phyloP scores from a whole-genome alignment of 2,888 invertebrate species.

The Cataglyphis rosenhaueri region DNA sequence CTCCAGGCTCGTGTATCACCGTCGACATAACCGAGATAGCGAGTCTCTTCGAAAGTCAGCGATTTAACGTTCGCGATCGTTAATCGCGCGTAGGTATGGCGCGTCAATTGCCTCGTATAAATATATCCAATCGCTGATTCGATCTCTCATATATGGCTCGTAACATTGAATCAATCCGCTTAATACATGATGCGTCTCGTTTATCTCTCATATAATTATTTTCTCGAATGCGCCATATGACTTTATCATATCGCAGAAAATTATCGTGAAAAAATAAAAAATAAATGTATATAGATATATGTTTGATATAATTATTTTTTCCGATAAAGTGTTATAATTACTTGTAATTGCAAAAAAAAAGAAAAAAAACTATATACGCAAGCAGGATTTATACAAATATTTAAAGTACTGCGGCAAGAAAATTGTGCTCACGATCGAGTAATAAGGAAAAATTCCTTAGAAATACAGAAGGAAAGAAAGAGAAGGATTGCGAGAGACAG shows the following conservation, averaged over 20 bases:
- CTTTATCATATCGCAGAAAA: conserved; percentile 24
- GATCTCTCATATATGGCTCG: conserved; percentile 36
- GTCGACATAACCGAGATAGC: conserved; percentile 71
- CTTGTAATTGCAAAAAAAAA: not conserved
- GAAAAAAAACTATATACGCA: no score
- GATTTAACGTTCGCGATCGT: conserved; percentile 71
- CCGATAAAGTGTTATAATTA: not conserved
- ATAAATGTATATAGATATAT: not conserved
- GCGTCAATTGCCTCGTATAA: conserved; percentile 58
- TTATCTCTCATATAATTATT: conserved; percentile 21
- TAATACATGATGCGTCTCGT: conserved; percentile 17
- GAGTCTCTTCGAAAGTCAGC: conserved; percentile 71
- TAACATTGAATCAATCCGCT: conserved; percentile 46
- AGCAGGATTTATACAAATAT: not conserved
- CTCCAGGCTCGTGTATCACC: conserved; percentile 75
- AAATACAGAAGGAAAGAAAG: not conserved
- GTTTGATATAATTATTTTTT: not conserved
- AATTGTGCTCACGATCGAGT: not conserved
- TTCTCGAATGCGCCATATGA: not conserved
- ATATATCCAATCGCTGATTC: conserved; percentile 50
- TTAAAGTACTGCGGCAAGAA: not conserved
- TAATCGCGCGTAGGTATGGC: conserved; percentile 66
- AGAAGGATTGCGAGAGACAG: conserved; percentile 3
- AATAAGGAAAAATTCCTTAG: conserved; percentile 22
- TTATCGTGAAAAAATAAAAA: not conserved